Evolutionary conservation across 1,140 invertebrate genomes (phyloP).

Genomic region (Bombus balteatus): DNA sequence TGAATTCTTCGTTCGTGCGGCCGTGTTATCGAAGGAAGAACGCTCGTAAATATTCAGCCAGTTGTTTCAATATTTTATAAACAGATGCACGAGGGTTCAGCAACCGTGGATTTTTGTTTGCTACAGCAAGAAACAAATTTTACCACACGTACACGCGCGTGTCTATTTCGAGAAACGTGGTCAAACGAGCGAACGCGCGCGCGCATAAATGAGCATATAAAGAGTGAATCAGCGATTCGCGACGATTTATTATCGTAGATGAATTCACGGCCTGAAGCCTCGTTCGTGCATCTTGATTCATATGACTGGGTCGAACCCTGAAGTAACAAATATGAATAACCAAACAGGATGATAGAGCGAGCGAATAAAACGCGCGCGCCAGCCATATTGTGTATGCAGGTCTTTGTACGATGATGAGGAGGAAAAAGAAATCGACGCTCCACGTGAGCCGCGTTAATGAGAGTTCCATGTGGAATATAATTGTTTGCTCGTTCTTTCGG

Average conservation of each 20-base stretch:
- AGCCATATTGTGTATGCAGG: slow-evolving; percentile 10
- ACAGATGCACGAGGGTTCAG: background rate
- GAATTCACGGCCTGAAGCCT: slow-evolving; percentile 43
- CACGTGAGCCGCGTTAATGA: slow-evolving; percentile 1
- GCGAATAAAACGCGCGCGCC: slow-evolving; percentile 43
- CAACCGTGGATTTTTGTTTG: slow-evolving; percentile 30
- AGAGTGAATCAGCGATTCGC: slow-evolving; percentile 61
- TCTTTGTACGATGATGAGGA: background rate
- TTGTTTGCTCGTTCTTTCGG: background rate
- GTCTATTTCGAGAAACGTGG: slow-evolving; percentile 47
- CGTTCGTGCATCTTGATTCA: slow-evolving; percentile 54
- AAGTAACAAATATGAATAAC: slow-evolving; percentile 59
- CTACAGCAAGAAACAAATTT: slow-evolving; percentile 31
- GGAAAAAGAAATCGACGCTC: background rate
- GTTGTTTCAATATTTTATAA: slow-evolving; percentile 47
- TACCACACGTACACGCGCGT: background rate
- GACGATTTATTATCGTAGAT: slow-evolving; percentile 60
- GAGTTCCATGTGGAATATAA: background rate
- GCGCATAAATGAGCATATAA: slow-evolving; percentile 43
- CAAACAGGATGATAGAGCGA: slow-evolving; percentile 47
- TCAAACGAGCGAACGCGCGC: background rate
- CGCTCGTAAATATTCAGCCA: slow-evolving; percentile 16
- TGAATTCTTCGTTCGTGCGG: background rate
- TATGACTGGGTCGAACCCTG: slow-evolving; percentile 46
- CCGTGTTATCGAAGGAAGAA: background rate